Evolutionary conservation across 2,888 invertebrate genomes (phyloP), one percentile per base, ranked within the genome.

Genomic region (Tinea semifulvella): DNA sequence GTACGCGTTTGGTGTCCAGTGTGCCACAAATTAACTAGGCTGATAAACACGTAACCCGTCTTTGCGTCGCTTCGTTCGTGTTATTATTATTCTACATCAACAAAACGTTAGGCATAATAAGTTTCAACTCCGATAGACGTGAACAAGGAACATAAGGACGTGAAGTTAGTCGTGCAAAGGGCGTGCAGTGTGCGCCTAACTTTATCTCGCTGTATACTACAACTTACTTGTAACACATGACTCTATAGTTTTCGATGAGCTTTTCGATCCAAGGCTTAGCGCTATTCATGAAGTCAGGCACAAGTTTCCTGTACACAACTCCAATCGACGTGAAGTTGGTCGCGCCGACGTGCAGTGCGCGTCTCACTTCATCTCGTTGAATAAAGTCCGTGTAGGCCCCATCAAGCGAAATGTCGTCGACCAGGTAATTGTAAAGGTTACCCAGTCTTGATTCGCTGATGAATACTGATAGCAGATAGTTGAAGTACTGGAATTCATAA

Each of bases 161-260:
- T n/a, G n/a, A n/a, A n/a, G n/a, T n/a, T n/a, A n/a, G n/a, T n/a
- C n/a, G n/a, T n/a, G n/a, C n/a, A n/a, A n/a, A n/a, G n/a, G n/a
- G n/a, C n/a, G n/a, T n/a, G n/a, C n/a, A n/a, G n/a, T n/a, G n/a
- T n/a, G n/a, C n/a, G n/a, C n/a, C n/a, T n/a, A n/a, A n/a, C n/a
- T n/a, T n/a, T n/a, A n/a, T n/a, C n/a, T n/a, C n/a, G n/a, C n/a
- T n/a, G n/a, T n/a, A n/a, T n/a, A n/a, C n/a, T n/a, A 26, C 7
- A 13, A 65, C 76, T 56, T 75, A 88, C 71, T 82, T 86, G 63
- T 87, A 87, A 42, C 86, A 67, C 77, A 87, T 70, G 31, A 87
- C 84, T 55, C 54, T 65, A 49, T 83, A 84, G 51, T 82, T 74
- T 48, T 85, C 82, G 10, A 85, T 53, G 2, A 85, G 56, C 46